A percentile compares a stretch with the other conserved stretches of the same genome.
These are phyloP conservation scores for Epistrophe grossulariae DNA, from an alignment of 2,888 invertebrate genomes.

Conservation along the genomic window DNA sequence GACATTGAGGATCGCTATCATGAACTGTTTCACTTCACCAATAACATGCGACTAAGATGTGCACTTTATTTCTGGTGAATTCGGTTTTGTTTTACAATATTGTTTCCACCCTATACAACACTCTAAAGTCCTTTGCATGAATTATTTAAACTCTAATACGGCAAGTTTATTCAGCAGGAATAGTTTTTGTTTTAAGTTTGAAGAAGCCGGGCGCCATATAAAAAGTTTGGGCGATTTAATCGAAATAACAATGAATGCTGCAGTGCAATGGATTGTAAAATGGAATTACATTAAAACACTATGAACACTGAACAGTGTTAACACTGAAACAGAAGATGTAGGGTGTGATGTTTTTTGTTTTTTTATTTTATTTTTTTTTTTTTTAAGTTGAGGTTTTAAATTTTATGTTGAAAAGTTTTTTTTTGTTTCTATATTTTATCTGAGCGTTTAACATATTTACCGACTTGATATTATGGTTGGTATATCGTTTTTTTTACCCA, in stretches of 20 bases:
- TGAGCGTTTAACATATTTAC: background rate
- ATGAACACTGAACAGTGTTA: constrained; percentile 6
- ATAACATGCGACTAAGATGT: background rate
- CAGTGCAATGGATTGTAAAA: constrained; percentile 60
- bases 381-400: background rate
- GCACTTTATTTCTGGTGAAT: constrained; percentile 6
- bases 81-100: constrained; percentile 15
- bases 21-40: too few relatives aligned
- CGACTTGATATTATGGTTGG: too few relatives aligned
- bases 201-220: constrained; percentile 23
- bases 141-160: constrained; percentile 65
- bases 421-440: background rate
- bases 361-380: background rate
- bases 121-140: constrained; percentile 43
- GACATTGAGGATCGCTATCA: too few relatives aligned
- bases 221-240: constrained; percentile 60
- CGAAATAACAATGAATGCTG: constrained; percentile 53
- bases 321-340: background rate
- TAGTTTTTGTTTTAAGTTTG: constrained; percentile 39
- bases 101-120: constrained; percentile 7
- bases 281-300: constrained; percentile 48
- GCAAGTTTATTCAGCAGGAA: constrained; percentile 48
- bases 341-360: constrained; percentile 8
- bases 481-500: too few relatives aligned
- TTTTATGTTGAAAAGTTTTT: background rate